Conservation (phyloP, 2,113 vertebrate species). For the Oostethus manadensis region DNA sequence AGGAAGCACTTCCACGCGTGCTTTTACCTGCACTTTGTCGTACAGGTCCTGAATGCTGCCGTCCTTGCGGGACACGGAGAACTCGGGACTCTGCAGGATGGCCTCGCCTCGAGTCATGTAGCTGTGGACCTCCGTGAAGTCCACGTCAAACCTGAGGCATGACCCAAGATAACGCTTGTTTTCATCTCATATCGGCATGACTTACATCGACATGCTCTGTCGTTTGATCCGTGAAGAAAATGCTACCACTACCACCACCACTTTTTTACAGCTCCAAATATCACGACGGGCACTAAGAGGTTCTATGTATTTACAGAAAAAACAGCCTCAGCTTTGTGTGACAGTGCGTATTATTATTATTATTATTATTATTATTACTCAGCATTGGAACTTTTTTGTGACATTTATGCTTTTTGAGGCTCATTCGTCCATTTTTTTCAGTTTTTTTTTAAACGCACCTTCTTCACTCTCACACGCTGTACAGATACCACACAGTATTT, state of each 20-base stretch:
- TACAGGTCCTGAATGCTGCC: conserved; percentile 88
- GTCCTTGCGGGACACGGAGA: conserved; percentile 85
- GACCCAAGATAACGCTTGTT: not conserved
- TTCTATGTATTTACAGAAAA: too few relatives aligned
- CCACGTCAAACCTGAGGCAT: conserved; percentile 84
- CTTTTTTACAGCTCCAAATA: not conserved
- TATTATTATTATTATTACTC: too few relatives aligned
- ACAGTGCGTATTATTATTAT: too few relatives aligned
- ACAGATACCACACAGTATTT: too few relatives aligned
- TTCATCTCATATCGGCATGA: not conserved
- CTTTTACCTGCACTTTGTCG: conserved; percentile 82
- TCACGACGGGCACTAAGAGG: not conserved
- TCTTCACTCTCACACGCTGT: too few relatives aligned
- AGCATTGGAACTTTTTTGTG: too few relatives aligned
- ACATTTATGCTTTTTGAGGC: too few relatives aligned
- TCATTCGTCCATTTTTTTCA: too few relatives aligned
- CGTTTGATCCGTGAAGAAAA: too few relatives aligned
- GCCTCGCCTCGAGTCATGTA: conserved; percentile 98
- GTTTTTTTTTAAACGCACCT: too few relatives aligned
- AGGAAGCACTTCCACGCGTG: not conserved
- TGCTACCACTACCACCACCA: not conserved
- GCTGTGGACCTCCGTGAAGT: conserved; percentile 95
- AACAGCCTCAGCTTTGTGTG: too few relatives aligned
- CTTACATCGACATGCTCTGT: not conserved
- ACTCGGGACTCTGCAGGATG: conserved; percentile 89